phyloP scores from a whole-genome alignment of 2,888 invertebrate genomes.

The Volucella zonaria region DNA sequence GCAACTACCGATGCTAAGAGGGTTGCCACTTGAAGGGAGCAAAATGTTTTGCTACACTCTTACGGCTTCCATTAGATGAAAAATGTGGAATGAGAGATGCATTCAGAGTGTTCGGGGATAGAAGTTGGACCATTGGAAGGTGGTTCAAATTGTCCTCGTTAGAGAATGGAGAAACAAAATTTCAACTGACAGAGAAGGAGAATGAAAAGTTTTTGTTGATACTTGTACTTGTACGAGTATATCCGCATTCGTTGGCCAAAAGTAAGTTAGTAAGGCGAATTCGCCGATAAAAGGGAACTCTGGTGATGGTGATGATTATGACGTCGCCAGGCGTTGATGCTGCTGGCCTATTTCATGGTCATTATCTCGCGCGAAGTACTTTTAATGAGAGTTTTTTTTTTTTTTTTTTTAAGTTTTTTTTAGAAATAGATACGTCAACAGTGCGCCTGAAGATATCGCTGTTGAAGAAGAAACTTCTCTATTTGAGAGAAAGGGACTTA shows the following conservation, averaged over 20 bases:
- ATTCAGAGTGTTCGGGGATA: too few relatives aligned
- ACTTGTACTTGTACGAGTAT: too few relatives aligned
- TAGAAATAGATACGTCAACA: background rate
- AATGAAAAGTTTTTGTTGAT: slow-evolving; percentile 54
- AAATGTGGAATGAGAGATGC: too few relatives aligned
- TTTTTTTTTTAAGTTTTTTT: too few relatives aligned
- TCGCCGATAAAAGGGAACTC: background rate
- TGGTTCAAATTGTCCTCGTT: slow-evolving; percentile 57
- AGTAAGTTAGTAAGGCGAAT: slow-evolving; percentile 33
- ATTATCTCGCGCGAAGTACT: slow-evolving; percentile 56
- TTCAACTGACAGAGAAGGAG: slow-evolving; percentile 37
- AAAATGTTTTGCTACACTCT: slow-evolving; percentile 11
- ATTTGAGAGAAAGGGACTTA: slow-evolving; percentile 1
- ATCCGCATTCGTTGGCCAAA: slow-evolving; percentile 30
- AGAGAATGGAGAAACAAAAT: slow-evolving; percentile 32
- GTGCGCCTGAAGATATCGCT: background rate
- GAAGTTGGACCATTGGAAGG: background rate
- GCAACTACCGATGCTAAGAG: slow-evolving; percentile 40
- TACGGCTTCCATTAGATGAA: too few relatives aligned
- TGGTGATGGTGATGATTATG: slow-evolving; percentile 16
- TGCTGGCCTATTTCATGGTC: slow-evolving; percentile 63
- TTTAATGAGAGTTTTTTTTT: slow-evolving; percentile 45
- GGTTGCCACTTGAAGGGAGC: slow-evolving; percentile 3
- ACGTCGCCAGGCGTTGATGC: slow-evolving; percentile 32
- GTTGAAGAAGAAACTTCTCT: background rate